These are phyloP conservation scores for Hypolimnas misippus DNA, from an alignment of 2,888 invertebrate genomes.

Conservation along the genomic window DNA sequence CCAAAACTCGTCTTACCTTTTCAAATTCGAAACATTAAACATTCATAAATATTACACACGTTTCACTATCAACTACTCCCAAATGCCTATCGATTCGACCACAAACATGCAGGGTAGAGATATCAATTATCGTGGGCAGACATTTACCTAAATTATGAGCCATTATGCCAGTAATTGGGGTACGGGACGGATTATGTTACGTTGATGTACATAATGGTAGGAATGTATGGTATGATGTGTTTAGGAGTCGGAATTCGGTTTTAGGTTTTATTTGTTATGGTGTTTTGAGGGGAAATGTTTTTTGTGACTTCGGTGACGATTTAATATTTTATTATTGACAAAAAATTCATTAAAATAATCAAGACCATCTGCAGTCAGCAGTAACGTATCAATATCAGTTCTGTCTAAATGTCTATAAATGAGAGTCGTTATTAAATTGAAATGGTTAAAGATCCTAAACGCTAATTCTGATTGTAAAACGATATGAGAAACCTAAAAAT, in stretches of 20 bases:
- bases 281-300: neutral
- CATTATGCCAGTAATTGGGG: constrained; percentile 51
- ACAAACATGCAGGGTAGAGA: constrained; percentile 42
- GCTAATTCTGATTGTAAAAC: too few species aligned
- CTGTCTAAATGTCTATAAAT: too few species aligned
- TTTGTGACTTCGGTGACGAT: neutral
- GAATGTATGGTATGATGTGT: constrained; percentile 17
- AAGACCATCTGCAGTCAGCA: too few species aligned
- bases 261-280: constrained; percentile 1
- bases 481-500: too few species aligned
- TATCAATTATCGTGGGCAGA: constrained; percentile 48
- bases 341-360: too few species aligned
- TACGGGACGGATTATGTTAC: constrained; percentile 46
- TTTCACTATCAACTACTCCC: constrained; percentile 10
- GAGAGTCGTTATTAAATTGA: too few species aligned
- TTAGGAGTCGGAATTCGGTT: neutral
- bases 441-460: too few species aligned
- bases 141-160: constrained; percentile 52
- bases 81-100: constrained; percentile 33
- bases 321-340: too few species aligned
- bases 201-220: constrained; percentile 30
- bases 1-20: neutral
- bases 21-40: neutral
- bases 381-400: too few species aligned
- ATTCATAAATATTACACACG: constrained; percentile 2